Evolutionary conservation across 2,888 invertebrate genomes (phyloP).

Genomic region (Harpalus rubripes): DNA sequence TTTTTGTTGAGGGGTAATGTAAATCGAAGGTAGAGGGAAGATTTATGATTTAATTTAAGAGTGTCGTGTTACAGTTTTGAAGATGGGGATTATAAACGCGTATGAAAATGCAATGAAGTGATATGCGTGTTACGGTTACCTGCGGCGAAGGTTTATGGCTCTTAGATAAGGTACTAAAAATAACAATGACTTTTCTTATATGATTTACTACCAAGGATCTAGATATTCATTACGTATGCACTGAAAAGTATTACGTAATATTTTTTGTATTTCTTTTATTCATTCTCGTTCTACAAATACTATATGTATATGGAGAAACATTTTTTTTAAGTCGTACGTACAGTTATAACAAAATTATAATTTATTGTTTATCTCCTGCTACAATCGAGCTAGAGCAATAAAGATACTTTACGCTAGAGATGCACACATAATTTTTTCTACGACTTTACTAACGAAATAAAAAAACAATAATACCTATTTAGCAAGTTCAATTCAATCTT

Average conservation of each 20-base stretch:
- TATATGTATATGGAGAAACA: too few relatives aligned
- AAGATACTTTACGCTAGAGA: too few relatives aligned
- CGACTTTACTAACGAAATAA: too few relatives aligned
- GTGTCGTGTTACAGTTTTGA: slow-evolving; percentile 40
- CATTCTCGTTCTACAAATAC: neutral
- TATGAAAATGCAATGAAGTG: slow-evolving; percentile 45
- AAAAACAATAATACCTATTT: too few relatives aligned
- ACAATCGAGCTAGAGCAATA: too few relatives aligned
- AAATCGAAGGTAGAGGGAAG: slow-evolving; percentile 30
- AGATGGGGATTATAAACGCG: slow-evolving; percentile 25
- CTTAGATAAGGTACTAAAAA: slow-evolving; percentile 18
- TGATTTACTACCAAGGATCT: neutral
- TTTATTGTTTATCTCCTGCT: too few relatives aligned
- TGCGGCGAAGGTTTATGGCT: slow-evolving; percentile 2
- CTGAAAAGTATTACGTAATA: neutral
- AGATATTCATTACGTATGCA: neutral
- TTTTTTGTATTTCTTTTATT: neutral
- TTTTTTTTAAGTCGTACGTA: too few relatives aligned
- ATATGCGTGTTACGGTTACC: slow-evolving; percentile 25
- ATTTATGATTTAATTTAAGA: slow-evolving; percentile 53
- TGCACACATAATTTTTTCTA: too few relatives aligned
- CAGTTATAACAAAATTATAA: too few relatives aligned
- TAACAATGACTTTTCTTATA: neutral
- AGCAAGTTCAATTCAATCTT: too few relatives aligned
- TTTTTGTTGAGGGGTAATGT: slow-evolving; percentile 33